These are phyloP conservation scores for Styela clava DNA, from an alignment of 23 tunicate genomes.

Conservation along the genomic window DNA sequence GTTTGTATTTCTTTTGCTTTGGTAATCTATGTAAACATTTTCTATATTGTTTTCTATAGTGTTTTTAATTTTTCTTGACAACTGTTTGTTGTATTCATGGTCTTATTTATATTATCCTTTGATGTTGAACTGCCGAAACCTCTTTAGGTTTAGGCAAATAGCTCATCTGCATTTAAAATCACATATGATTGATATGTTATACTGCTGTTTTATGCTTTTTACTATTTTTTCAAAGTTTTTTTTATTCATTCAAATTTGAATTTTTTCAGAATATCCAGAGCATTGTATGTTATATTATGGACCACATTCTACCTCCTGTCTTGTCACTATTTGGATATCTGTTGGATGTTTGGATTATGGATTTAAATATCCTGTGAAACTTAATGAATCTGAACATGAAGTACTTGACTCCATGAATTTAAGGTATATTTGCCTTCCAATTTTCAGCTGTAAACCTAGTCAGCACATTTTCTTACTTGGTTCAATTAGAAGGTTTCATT, in stretches of 20 bases:
- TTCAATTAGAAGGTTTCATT: too few relatives aligned
- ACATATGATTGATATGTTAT: too few relatives aligned
- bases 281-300: conserved; percentile 23
- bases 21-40: neutral
- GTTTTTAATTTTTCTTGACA: neutral
- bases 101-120: neutral
- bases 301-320: conserved; percentile 15
- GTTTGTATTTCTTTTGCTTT: conserved; percentile 5
- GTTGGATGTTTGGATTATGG: conserved; percentile 28
- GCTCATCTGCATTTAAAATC: too few relatives aligned
- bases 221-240: too few relatives aligned
- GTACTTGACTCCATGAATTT: conserved; percentile 16
- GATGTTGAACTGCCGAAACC: conserved; percentile 1
- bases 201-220: too few relatives aligned
- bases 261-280: conserved; percentile 13
- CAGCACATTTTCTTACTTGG: too few relatives aligned
- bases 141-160: too few relatives aligned
- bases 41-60: neutral
- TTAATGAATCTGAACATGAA: neutral
- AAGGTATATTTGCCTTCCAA: too few relatives aligned
- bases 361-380: conserved; percentile 14
- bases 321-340: conserved; percentile 17
- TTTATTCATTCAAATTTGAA: too few relatives aligned
- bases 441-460: too few relatives aligned
- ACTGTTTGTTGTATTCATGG: neutral